Percentiles rank a stretch among this genome's conserved stretches.
phyloP scores from a whole-genome alignment of 2,888 invertebrate genomes.

The Temnothorax rugatulus region DNA sequence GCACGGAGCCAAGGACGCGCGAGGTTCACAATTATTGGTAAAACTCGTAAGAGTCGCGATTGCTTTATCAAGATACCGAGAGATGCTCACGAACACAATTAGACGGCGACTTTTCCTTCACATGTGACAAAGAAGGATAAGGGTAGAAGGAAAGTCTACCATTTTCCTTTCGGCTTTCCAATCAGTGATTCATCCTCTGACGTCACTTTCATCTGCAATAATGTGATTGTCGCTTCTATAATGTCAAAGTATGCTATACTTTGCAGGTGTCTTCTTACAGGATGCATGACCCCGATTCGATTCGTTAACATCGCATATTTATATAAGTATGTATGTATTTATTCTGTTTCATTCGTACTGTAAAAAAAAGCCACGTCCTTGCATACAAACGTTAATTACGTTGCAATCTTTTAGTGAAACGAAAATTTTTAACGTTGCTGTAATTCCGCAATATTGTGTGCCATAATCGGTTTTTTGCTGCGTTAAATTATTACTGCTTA shows the following conservation, averaged over 20 bases:
- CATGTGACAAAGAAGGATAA: neutral
- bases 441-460: neutral
- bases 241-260: conserved; percentile 4
- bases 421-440: neutral
- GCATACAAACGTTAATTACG: neutral
- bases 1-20: neutral
- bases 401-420: neutral
- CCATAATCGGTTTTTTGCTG: neutral
- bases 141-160: conserved; percentile 3
- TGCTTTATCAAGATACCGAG: neutral
- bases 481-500: neutral
- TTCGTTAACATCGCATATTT: neutral
- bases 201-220: neutral
- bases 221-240: neutral
- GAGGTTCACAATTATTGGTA: neutral
- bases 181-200: conserved; percentile 9
- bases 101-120: neutral
- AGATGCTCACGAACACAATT: neutral
- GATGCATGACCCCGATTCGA: conserved; percentile 15
- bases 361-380: neutral
- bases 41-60: neutral
- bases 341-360: neutral
- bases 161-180: neutral
- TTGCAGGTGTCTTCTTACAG: neutral
- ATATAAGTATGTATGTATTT: neutral